Evolutionary conservation across 2,113 vertebrate species (phyloP), one percentile per base, ranked within the genome.

Genomic region (Eptatretus burgeri): DNA sequence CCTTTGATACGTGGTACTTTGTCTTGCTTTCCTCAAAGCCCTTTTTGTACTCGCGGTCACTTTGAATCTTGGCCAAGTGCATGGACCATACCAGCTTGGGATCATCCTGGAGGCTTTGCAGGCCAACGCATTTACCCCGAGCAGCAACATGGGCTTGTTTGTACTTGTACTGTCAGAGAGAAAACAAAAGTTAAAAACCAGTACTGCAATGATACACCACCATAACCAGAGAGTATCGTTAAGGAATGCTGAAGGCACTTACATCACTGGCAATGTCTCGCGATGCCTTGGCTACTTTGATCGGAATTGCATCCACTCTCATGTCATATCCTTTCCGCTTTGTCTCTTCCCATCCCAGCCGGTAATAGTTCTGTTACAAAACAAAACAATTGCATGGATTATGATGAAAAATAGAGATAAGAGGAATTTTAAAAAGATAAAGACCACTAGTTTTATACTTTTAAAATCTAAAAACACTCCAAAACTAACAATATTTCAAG

Each of bases 211-310:
- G 27, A 41, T 41, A 7, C 27, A 41, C 27, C 27, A 41, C 27
- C 27, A 41, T 41, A 41, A 41, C 27, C 27, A 41, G 27, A 41
- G 27, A 41, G 27, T 41, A 41, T 41, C 7, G 27, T 41, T 41
- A 41, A 41, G 27, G 7, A 7, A 41, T 41, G 27, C 27, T 41
- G 27, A 41, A 41, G 27, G 27, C 27, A 78, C 91, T 82, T 74
- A 95, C 91, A 52, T 95, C 87, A 67, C 91, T 98, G 71, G 83
- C 70, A 63, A 98, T 94, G 69, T 91, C 76, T 65, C 91, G 75
- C 52, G 81, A 83, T 27, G 78, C 77, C 69, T 75, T 95, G 71
- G 91, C 91, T 68, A 81, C 13, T 66, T 77, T 73, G 67, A 98
- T 80, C 2, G 89, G 77, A 67, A 98, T 75, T 5, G 89, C 86